Conservation (phyloP, 2,797 vertebrate species). For the Galago senegalensis region DNA sequence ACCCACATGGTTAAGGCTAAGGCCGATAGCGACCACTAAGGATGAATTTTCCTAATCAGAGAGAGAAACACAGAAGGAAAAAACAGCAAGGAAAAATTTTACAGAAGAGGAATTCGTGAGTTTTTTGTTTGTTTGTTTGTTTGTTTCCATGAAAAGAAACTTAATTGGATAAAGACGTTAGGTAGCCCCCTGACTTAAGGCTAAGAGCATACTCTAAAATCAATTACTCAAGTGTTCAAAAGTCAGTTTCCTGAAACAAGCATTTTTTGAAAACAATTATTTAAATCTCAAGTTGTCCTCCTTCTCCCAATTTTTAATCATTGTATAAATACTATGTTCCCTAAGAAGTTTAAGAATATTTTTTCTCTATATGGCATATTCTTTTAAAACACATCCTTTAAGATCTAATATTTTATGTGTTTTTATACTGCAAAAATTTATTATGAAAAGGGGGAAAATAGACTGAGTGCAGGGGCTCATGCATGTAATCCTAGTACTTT, state of each 20-base stretch:
- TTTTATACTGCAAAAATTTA: constrained; percentile 23
- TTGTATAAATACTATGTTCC: not conserved
- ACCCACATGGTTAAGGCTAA: not conserved
- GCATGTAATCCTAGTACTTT: too few species aligned
- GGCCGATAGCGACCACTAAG: not conserved
- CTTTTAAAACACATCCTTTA: constrained; percentile 29
- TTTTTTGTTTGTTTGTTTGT: not conserved
- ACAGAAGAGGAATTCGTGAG: not conserved
- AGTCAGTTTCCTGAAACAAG: not conserved
- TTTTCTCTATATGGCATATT: not conserved
- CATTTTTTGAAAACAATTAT: not conserved
- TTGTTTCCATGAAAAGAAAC: constrained; percentile 5
- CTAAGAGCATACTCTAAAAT: constrained; percentile 33
- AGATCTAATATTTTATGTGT: not conserved
- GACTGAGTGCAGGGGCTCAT: too few species aligned
- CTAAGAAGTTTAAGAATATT: constrained; percentile 1
- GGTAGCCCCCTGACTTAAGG: not conserved
- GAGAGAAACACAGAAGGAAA: not conserved
- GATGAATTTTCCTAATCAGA: not conserved
- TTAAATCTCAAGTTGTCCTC: not conserved
- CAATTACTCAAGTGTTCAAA: constrained; percentile 34
- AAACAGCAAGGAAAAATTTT: constrained; percentile 9
- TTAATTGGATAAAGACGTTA: not conserved
- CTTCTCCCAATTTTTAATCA: not conserved
- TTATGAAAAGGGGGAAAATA: not conserved